Conservation (phyloP, 2,113 vertebrate species). For the Collichthys lucidus region DNA sequence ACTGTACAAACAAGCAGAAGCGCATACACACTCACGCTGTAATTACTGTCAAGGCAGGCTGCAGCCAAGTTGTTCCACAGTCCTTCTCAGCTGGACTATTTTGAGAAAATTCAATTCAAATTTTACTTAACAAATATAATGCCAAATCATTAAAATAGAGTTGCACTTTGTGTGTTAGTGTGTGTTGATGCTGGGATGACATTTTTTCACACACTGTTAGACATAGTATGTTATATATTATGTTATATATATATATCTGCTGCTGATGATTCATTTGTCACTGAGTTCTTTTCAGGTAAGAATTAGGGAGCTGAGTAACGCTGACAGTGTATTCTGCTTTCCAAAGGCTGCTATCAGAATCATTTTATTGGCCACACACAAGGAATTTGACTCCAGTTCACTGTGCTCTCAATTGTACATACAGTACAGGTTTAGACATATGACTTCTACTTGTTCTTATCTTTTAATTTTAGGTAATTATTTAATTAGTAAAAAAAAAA, state of each 20-base stretch:
- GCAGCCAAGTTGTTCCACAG: constrained; percentile 47
- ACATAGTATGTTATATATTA: too few relatives aligned
- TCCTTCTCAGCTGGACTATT: constrained; percentile 55
- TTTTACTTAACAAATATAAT: too few relatives aligned
- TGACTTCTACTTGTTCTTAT: background rate
- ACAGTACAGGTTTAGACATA: too few relatives aligned
- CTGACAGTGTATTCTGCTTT: background rate
- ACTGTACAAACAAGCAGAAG: constrained; percentile 61
- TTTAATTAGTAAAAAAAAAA: background rate
- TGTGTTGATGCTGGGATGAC: background rate
- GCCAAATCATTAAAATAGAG: background rate
- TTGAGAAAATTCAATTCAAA: constrained; percentile 4
- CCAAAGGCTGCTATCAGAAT: background rate
- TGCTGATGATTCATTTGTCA: background rate
- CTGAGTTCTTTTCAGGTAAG: background rate
- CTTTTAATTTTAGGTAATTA: background rate
- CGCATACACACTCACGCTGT: constrained; percentile 41
- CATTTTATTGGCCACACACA: too few relatives aligned
- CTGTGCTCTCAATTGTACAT: too few relatives aligned
- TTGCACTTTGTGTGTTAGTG: background rate
- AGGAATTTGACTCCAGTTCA: too few relatives aligned
- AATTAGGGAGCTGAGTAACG: background rate
- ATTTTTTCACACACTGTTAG: background rate
- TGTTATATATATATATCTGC: too few relatives aligned
- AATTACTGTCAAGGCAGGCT: constrained; percentile 64